Conservation (phyloP, 2,113 vertebrate species). For the Chauna torquata region DNA sequence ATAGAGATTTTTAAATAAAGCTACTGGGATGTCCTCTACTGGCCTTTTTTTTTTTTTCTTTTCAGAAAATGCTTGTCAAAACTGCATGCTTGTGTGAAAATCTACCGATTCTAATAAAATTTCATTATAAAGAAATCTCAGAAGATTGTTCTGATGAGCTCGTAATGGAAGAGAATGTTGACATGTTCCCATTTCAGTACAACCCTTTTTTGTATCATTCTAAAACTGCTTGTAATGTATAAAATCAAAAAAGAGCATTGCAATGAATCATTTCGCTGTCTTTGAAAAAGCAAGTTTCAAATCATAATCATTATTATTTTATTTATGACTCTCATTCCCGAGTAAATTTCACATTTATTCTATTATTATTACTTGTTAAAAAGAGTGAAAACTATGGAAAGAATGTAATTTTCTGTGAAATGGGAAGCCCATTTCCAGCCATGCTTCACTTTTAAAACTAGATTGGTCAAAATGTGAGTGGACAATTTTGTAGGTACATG, state of each 20-base stretch:
- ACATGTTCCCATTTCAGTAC: slow-evolving; percentile 20
- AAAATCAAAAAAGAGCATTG: neutral
- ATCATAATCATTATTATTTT: slow-evolving; percentile 33
- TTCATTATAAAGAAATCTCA: slow-evolving; percentile 4
- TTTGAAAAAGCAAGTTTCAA: neutral
- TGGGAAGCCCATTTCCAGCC: neutral
- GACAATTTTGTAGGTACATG: neutral
- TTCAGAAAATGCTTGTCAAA: slow-evolving; percentile 4
- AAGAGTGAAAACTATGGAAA: neutral
- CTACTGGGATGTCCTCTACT: neutral
- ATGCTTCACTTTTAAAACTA: neutral
- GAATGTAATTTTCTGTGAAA: neutral
- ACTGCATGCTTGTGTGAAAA: slow-evolving; percentile 6
- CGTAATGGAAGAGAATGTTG: slow-evolving; percentile 34
- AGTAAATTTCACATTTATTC: neutral
- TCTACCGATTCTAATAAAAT: slow-evolving; percentile 34
- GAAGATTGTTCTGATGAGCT: slow-evolving; percentile 22
- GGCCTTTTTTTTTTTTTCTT: neutral
- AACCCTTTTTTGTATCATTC: neutral
- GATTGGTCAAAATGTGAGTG: neutral
- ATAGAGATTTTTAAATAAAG: neutral
- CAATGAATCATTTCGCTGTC: neutral
- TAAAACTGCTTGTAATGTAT: neutral
- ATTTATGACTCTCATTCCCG: neutral
- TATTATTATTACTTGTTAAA: slow-evolving; percentile 3